Evolutionary conservation across 1,140 invertebrate species (phyloP).

Genomic region (Macrobrachium rosenbergii): DNA sequence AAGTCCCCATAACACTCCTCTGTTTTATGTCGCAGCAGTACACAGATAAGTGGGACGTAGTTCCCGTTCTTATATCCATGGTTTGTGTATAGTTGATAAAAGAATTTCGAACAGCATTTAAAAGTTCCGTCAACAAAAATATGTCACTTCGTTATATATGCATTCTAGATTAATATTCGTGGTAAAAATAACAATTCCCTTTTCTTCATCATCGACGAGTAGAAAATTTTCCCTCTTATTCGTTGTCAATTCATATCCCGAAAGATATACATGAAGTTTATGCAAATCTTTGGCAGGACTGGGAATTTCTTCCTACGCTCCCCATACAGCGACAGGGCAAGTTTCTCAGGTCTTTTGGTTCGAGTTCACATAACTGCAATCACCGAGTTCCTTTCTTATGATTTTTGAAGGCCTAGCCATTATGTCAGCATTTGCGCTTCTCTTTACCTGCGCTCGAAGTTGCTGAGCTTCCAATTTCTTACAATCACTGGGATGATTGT

Average conservation of each 20-base stretch:
- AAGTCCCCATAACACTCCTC: slow-evolving; percentile 9
- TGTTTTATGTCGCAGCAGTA: slow-evolving; percentile 7
- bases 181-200: background rate
- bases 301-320: background rate
- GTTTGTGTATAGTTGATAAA: background rate
- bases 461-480: slow-evolving; percentile 25
- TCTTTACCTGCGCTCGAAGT: slow-evolving; percentile 34
- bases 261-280: slow-evolving; percentile 5
- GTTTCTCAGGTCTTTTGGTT: background rate
- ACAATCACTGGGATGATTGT: slow-evolving; percentile 24
- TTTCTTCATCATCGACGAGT: background rate
- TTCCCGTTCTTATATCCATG: slow-evolving; percentile 1
- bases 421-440: slow-evolving; percentile 15
- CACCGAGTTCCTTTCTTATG: slow-evolving; percentile 24
- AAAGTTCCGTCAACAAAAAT: slow-evolving; percentile 23
- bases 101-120: slow-evolving; percentile 13
- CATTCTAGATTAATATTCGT: slow-evolving; percentile 8
- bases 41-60: background rate
- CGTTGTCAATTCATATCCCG: background rate
- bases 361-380: background rate
- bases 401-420: slow-evolving; percentile 19
- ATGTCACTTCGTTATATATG: background rate
- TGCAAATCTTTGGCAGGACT: slow-evolving; percentile 2
- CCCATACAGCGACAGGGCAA: background rate
- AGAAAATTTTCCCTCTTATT: background rate